Evolutionary conservation across 2,888 invertebrate genomes (phyloP).

Genomic region (Phania funesta): DNA sequence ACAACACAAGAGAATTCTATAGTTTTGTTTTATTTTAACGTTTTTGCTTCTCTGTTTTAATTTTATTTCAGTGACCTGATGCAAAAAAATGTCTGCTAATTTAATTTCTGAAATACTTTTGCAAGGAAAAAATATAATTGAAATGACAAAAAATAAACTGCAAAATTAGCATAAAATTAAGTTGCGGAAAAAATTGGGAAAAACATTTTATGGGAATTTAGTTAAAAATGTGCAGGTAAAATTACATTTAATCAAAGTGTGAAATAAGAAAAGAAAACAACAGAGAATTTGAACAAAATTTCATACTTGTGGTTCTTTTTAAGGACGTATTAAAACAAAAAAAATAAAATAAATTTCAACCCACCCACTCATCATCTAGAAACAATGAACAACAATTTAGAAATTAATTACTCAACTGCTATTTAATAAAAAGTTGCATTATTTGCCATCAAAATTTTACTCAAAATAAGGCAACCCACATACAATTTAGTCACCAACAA

Average conservation of each 20-base stretch:
- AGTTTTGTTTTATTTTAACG: conserved; percentile 8
- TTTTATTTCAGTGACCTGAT: neutral
- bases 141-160: conserved; percentile 9
- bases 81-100: conserved; percentile 45
- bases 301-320: neutral
- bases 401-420: neutral
- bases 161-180: conserved; percentile 44
- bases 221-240: conserved; percentile 6
- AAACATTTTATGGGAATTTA: conserved; percentile 8
- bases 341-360: neutral
- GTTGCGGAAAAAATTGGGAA: conserved; percentile 2
- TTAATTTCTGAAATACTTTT: conserved; percentile 39
- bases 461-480: conserved; percentile 3
- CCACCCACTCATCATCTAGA: neutral
- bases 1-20: conserved; percentile 35
- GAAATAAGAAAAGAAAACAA: neutral
- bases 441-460: neutral
- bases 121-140: conserved; percentile 17
- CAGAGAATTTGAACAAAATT: neutral
- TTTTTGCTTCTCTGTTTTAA: neutral
- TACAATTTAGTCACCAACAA: neutral
- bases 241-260: too few relatives aligned
- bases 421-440: neutral
- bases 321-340: conserved; percentile 2
- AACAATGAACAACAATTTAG: neutral